Base-by-base conservation (phyloP, 2,888 invertebrate species). In the Cremastobaeus sp. region DNA sequence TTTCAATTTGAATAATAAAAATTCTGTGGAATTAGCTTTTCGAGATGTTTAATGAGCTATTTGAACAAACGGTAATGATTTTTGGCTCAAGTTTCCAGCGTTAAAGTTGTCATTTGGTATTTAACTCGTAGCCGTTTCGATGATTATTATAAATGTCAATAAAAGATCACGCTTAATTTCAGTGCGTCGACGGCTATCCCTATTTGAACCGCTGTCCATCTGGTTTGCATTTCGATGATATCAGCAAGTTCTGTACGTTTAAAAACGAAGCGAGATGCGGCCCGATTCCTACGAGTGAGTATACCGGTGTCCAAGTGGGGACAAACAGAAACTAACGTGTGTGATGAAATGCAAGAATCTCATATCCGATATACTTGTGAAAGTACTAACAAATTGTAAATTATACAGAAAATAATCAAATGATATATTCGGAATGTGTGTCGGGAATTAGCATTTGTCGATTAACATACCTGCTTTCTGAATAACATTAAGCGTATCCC, bases 151-250 rank as follows among this genome's bases (percentile, higher is more conserved):
- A n/a, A n/a, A n/a, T n/a, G n/a, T n/a, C n/a, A n/a, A n/a, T n/a
- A n/a, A n/a, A n/a, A n/a, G n/a, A n/a, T n/a, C n/a, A n/a, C n/a
- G n/a, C 48, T 37, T 25, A 18, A 78, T 89, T 89, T 78, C 88
- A 96, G 95, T 97, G 96, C 87, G 96, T 96, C 55, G 96, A 96
- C 88, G 95, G 95, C 69, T 95, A 91, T 85, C 95, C 96, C 0
- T 96, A 96, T 86, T 81, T 94, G 82, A 96, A 95, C 88, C 91
- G 95, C 84, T 97, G 96, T 87, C 97, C 96, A 8, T 95, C 96
- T 1, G 95, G 95, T 62, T 90, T 97, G 48, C 95, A 94, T 88
- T 97, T 96, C 85, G 96, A 97, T 86, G 96, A 96, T 84, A 92
- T 95, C 82, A 93, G 92, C 88, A 96, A 96, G 88, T 94, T 91